A percentile compares a stretch with the other conserved stretches of the same genome.
These are phyloP conservation scores for Hydrozoanthus gracilis DNA, from an alignment of 92 coral and sea anemone species.

Conservation along the genomic window DNA sequence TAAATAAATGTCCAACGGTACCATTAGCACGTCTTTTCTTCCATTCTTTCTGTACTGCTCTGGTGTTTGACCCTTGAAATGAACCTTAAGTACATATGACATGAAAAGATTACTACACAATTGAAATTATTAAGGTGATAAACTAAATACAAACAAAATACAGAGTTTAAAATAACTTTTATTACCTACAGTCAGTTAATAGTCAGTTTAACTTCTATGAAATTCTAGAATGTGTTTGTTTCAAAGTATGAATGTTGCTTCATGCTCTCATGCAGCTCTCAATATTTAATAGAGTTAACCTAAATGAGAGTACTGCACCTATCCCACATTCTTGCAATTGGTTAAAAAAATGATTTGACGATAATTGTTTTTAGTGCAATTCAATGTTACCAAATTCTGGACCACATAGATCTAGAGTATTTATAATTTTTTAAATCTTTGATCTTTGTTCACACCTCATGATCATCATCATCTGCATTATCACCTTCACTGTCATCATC, in stretches of 20 bases:
- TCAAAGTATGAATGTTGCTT: background rate
- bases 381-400: background rate
- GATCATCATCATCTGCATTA: background rate
- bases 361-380: background rate
- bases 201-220: background rate
- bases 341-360: slow-evolving; percentile 7
- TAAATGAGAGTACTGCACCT: background rate
- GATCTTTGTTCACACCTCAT: background rate
- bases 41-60: background rate
- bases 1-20: background rate
- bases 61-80: background rate
- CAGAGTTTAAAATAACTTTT: background rate
- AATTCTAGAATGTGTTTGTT: background rate
- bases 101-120: background rate
- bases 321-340: background rate
- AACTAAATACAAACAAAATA: background rate
- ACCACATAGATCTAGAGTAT: slow-evolving; percentile 8
- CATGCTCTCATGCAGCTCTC: background rate
- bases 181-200: background rate
- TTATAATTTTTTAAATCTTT: background rate
- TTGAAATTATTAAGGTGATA: background rate
- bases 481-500: background rate
- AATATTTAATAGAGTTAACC: background rate
- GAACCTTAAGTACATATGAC: background rate
- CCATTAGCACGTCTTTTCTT: background rate